Base-by-base conservation (phyloP, 92 coral and sea anemone genomes). In the Zoanthus sansibaricus region DNA sequence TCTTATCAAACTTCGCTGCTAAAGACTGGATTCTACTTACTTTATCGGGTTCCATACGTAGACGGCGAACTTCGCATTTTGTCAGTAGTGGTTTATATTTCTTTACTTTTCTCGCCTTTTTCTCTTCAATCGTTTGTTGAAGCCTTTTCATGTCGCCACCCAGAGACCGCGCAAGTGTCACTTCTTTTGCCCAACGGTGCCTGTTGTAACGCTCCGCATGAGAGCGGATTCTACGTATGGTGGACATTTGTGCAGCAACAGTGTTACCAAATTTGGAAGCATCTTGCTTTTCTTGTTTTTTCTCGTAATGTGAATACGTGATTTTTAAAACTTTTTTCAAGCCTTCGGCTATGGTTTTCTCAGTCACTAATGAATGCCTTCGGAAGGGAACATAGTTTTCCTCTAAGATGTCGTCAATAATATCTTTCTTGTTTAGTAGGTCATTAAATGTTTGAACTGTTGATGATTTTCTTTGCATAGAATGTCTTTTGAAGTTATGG, bases 151-250 rank as follows among this genome's bases (percentile, higher is more conserved):
- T 77, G 76, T 95, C 98, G 4, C 98, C 96, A 74, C 91, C 96
- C 5, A 95, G 17, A 51, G 72, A 71, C 70, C 98, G 90, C 69
- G 93, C 83, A 2, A 95, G 69, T 11, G 88, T 89, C 33, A 75
- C 78, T 64, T 93, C 98, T 78, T 91, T 93, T 11, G 98, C 98
- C 98, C 98, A 95, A n/a, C 88, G 86, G 76, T 71, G 66, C 9
- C 96, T 86, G 3, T 14, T n/a, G 82, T 89, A 90, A 3, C 21
- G 80, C 55, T 90, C 82, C 13, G 93, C 87, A 33, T 62, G 87
- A 64, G 86, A 77, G 56, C 93, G 91, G 18, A 95, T 42, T 9
- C 72, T 15, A 5, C 98, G 93, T 15, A 91, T 87, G 9, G 55
- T 55, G 18, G 91, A 78, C 62, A 95, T 67, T 42, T 77, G 90